Evolutionary conservation across 2,888 invertebrate genomes (phyloP).

Genomic region (Limnephilus auricula): DNA sequence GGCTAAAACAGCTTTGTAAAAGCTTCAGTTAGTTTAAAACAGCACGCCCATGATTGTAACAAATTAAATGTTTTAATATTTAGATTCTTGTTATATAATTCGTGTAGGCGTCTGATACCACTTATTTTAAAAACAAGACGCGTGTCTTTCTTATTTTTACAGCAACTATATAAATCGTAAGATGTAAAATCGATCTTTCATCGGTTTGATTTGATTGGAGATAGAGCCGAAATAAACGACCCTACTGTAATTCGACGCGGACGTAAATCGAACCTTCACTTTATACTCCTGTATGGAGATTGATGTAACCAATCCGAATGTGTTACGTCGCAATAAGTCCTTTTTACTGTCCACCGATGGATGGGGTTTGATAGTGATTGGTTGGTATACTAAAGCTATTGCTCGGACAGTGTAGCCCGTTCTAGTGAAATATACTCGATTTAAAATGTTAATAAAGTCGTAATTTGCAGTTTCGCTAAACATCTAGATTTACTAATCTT

Average conservation of each 20-base stretch:
- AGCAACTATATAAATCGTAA: background rate
- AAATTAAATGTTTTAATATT: background rate
- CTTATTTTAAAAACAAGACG: background rate
- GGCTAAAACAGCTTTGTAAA: too few relatives aligned
- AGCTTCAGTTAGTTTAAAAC: too few relatives aligned
- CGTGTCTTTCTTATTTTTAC: background rate
- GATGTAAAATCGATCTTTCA: background rate
- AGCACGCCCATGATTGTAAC: too few relatives aligned
- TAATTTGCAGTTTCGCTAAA: background rate
- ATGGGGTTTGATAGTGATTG: constrained; percentile 56
- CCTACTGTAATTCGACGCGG: constrained; percentile 9
- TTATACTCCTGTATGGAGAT: constrained; percentile 61
- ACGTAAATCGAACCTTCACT: constrained; percentile 39
- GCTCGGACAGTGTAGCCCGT: background rate
- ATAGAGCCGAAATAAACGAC: constrained; percentile 25
- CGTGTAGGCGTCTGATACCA: background rate
- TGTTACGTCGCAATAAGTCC: constrained; percentile 63
- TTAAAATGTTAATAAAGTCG: constrained; percentile 2
- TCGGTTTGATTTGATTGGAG: constrained; percentile 32
- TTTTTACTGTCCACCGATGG: constrained; percentile 50
- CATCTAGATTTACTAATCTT: background rate
- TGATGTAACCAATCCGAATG: constrained; percentile 63
- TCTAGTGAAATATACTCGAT: background rate
- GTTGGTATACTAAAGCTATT: constrained; percentile 18
- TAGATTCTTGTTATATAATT: background rate